These are phyloP conservation scores for Gisinianus flammeolus DNA, from an alignment of 2,888 invertebrate species.

Conservation along the genomic window DNA sequence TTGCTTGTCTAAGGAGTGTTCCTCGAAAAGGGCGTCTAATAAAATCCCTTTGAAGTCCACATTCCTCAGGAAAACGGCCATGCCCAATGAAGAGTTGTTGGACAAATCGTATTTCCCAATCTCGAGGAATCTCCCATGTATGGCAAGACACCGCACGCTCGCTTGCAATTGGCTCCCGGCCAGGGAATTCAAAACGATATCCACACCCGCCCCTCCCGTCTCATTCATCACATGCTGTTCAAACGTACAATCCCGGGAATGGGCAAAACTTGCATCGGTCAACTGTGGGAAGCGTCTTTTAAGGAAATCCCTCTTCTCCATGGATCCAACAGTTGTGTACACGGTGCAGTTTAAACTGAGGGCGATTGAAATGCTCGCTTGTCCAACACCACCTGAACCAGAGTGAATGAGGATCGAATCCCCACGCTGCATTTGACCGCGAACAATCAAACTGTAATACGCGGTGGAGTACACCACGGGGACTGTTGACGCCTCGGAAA, in stretches of 20 bases:
- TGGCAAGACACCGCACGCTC: constrained; percentile 69
- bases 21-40: too few relatives aligned
- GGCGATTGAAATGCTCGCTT: constrained; percentile 76
- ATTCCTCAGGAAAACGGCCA: constrained; percentile 95
- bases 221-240: constrained; percentile 69
- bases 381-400: constrained; percentile 75
- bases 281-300: constrained; percentile 79
- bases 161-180: constrained; percentile 67
- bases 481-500: constrained; percentile 71
- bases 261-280: too few relatives aligned
- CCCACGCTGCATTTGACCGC: constrained; percentile 66
- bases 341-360: constrained; percentile 70
- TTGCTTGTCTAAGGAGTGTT: constrained; percentile 71
- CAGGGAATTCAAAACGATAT: constrained; percentile 86
- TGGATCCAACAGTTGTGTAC: constrained; percentile 75
- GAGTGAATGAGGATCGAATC: constrained; percentile 66
- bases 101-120: constrained; percentile 65
- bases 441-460: constrained; percentile 68
- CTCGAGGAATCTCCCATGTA: constrained; percentile 76
- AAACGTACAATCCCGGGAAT: constrained; percentile 19
- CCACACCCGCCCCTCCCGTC: constrained; percentile 86
- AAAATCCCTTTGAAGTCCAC: constrained; percentile 96
- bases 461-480: constrained; percentile 71
- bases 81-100: constrained; percentile 68
- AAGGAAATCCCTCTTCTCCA: constrained; percentile 85